Base-by-base conservation (phyloP, 2,113 vertebrate genomes). In the Gopherus flavomarginatus region DNA sequence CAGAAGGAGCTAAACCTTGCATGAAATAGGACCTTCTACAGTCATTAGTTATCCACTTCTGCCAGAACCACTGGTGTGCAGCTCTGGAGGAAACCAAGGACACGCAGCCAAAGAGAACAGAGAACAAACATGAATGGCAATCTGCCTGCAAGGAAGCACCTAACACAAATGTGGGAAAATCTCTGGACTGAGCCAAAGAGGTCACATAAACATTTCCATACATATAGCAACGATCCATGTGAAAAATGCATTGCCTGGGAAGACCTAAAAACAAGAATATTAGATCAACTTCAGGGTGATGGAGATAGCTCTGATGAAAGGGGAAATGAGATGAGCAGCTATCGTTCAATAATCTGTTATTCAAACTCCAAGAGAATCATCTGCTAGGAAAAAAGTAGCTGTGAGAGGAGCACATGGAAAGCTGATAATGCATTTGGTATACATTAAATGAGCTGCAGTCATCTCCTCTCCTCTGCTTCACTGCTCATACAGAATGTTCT, bases 101-200 rank as follows among this genome's bases (percentile, higher is more conserved):
- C 91, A 88, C 44, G 94, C 88, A 79, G 96, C 96, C 97, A 97
- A 93, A 93, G 95, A 85, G 97, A 97, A 93, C 96, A 95, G 94
- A 96, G 95, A 97, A 97, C 80, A 93, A 91, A 95, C n/a, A 47
- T 87, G 92, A 96, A 92, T 90, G 92, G 93, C 82, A 94, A 4
- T 8, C 1, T 52, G 91, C 69, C 92, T 90, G 77, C 24, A 3
- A 62, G 90, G 90, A 90, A 95, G 85, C 8, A 91, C 90, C 94
- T n/a, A 0, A 56, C 2, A 14, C 79, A 69, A 83, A 90, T 8
- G 81, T 24, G 86, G 90, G 82, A 93, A 78, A n/a, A 56, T 83
- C 75, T 80, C 54, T 83, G 56, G 29, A 4, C 83, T 22, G 1
- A 1, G 81, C 6, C 9, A 86, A 93, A 21, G 1, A 49, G 90